Conservation (phyloP, 2,888 invertebrate species). For the Dione juno region DNA sequence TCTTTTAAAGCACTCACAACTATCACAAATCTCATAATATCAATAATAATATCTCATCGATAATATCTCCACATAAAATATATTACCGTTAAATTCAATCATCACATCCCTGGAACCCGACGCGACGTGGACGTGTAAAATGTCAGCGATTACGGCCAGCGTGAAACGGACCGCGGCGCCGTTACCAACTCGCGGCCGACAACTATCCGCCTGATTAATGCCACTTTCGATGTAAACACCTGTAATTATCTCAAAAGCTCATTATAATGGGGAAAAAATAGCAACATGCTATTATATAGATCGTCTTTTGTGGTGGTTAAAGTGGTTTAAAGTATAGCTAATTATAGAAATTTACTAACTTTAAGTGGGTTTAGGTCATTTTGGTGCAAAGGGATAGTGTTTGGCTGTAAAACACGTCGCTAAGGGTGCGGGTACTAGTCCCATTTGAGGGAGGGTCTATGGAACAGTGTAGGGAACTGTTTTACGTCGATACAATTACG, state of each 20-base stretch:
- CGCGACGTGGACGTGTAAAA: slow-evolving; percentile 48
- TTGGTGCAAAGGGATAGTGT: not conserved
- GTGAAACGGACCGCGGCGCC: slow-evolving; percentile 49
- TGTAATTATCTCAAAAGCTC: slow-evolving; percentile 24
- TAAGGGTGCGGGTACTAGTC: not conserved
- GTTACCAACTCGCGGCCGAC: slow-evolving; percentile 33
- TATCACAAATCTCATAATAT: no score
- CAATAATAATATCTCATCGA: no score
- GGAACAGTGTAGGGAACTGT: no score
- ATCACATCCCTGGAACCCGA: slow-evolving; percentile 51
- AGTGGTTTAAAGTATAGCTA: not conserved
- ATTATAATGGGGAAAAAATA: slow-evolving; percentile 13
- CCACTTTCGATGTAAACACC: slow-evolving; percentile 18
- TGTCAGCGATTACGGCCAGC: slow-evolving; percentile 49
- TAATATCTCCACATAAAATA: no score
- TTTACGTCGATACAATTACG: no score
- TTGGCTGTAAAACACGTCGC: not conserved
- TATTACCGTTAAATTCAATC: not conserved
- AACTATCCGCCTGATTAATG: slow-evolving; percentile 23
- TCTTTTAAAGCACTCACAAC: no score
- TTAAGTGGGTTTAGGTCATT: not conserved
- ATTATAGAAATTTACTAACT: not conserved
- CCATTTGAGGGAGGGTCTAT: not conserved
- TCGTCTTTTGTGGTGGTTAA: not conserved
- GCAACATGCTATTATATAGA: slow-evolving; percentile 6